These are phyloP conservation scores for Cremastobaeus sp. DNA, from an alignment of 2,888 invertebrate genomes.

Conservation along the genomic window DNA sequence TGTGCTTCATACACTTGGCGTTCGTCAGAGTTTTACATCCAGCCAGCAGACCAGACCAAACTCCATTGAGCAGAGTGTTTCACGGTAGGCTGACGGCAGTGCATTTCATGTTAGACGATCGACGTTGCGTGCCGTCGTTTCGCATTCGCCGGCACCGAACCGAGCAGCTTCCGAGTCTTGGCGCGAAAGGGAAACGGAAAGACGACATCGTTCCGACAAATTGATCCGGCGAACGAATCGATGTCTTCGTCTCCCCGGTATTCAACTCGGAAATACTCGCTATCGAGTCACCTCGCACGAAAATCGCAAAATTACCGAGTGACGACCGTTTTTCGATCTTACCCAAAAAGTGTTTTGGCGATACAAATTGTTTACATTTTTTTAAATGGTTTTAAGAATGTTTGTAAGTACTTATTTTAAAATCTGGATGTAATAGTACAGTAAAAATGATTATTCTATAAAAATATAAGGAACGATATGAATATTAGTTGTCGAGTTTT, in stretches of 20 bases:
- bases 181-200: conserved; percentile 44
- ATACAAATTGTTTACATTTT: no score
- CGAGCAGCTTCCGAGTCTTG: conserved; percentile 20
- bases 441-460: no score
- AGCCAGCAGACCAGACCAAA: conserved; percentile 50
- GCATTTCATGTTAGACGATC: conserved; percentile 68
- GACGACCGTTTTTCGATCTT: no score
- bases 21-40: conserved; percentile 29
- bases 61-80: conserved; percentile 70
- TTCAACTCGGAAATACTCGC: conserved; percentile 29
- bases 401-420: no score
- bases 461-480: no score
- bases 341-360: no score
- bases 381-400: no score
- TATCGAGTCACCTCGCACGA: no score
- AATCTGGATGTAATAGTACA: no score
- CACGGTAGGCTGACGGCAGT: conserved; percentile 69
- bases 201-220: conserved; percentile 37
- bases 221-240: conserved; percentile 41
- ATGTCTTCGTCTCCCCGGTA: conserved; percentile 26
- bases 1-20: no score
- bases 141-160: conserved; percentile 54
- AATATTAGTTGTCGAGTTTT: no score
- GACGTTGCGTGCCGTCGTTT: conserved; percentile 52
- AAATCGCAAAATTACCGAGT: no score